Percentiles rank a stretch among this genome's conserved stretches.
These are phyloP conservation scores for Vireo altiloquus DNA, from an alignment of 2,113 vertebrate genomes.

Conservation along the genomic window DNA sequence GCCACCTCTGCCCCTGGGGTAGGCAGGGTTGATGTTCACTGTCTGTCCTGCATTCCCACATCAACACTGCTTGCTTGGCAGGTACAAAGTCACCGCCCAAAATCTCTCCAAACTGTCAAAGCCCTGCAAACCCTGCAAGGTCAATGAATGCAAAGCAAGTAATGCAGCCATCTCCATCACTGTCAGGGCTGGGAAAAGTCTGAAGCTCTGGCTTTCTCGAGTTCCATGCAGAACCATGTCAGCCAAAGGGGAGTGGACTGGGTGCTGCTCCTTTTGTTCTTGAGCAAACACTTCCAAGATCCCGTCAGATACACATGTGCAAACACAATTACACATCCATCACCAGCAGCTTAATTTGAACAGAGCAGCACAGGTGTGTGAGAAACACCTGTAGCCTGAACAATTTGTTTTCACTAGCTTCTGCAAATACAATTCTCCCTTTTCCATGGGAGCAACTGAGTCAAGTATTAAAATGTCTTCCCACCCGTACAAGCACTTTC, in stretches of 20 bases:
- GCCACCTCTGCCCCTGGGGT: not conserved
- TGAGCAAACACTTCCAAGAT: constrained; percentile 6
- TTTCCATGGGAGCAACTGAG: not conserved
- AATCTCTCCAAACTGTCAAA: not conserved
- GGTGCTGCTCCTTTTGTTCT: constrained; percentile 29
- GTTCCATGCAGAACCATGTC: not conserved
- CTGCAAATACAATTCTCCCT: not conserved
- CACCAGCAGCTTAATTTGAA: constrained; percentile 17
- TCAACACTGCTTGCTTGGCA: not conserved
- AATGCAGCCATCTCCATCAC: not conserved
- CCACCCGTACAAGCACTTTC: not conserved
- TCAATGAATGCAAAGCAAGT: not conserved
- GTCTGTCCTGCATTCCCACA: not conserved
- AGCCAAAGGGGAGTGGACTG: not conserved
- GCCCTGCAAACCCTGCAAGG: not conserved
- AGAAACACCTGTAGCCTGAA: not conserved
- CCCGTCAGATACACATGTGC: not conserved
- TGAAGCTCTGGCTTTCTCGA: not conserved
- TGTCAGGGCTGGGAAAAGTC: not conserved
- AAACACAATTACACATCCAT: constrained; percentile 14
- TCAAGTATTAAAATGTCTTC: not conserved
- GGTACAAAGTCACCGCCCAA: not conserved
- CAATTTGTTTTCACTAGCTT: not conserved
- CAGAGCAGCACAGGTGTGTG: not conserved
- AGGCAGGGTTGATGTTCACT: not conserved